phyloP scores from a whole-genome alignment of 92 coral and sea anemone genomes.

The Hydrozoanthus gracilis region DNA sequence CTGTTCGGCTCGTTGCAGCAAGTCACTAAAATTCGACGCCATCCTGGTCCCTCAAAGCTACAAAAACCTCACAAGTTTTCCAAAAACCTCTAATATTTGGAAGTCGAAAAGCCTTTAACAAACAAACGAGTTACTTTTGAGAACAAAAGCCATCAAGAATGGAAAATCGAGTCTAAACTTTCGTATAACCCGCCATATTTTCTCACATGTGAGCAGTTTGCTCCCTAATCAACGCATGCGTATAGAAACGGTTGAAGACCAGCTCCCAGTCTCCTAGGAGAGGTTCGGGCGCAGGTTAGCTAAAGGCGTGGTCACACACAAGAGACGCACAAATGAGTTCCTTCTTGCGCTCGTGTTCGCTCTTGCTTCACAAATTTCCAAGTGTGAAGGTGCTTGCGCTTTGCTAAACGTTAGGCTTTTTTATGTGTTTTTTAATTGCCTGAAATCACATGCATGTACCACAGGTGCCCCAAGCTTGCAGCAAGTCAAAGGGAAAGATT shows the following conservation, averaged over 20 bases:
- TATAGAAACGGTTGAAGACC: neutral
- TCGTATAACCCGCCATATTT: conserved; percentile 87
- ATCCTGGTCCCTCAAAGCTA: conserved; percentile 47
- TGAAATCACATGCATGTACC: too few relatives aligned
- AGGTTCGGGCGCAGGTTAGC: too few relatives aligned
- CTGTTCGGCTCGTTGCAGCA: conserved; percentile 98
- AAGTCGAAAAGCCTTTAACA: neutral
- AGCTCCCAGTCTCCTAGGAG: neutral
- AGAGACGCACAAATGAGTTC: too few relatives aligned
- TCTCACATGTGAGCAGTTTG: conserved; percentile 44
- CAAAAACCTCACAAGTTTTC: neutral
- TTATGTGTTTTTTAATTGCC: too few relatives aligned
- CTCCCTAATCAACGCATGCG: neutral
- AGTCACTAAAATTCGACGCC: conserved; percentile 93
- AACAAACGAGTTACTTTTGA: neutral
- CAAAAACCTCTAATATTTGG: too few relatives aligned
- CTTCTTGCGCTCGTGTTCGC: too few relatives aligned
- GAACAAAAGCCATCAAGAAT: conserved; percentile 12
- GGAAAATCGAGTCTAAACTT: conserved; percentile 23
- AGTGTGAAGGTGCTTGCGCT: too few relatives aligned
- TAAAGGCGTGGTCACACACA: too few relatives aligned
- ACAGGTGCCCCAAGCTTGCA: too few relatives aligned
- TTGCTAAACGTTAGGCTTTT: too few relatives aligned
- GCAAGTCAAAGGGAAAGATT: too few relatives aligned
- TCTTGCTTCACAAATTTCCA: too few relatives aligned